A percentile compares a stretch with the other conserved stretches of the same genome.
phyloP scores from a whole-genome alignment of 2,113 vertebrate genomes.

The Colinus virginianus region DNA sequence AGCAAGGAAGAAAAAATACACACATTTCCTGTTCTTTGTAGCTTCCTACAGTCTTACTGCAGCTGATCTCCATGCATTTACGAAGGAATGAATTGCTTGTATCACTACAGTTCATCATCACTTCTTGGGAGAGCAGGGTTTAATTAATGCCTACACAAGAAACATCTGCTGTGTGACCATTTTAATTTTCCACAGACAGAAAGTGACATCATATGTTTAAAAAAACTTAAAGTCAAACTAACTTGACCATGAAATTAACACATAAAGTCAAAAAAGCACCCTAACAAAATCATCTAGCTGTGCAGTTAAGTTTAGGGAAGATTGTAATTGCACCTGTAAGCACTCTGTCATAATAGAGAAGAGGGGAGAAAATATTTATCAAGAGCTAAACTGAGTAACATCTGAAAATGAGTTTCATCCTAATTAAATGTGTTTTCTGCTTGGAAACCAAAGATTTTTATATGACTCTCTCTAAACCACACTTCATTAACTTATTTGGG shows the following conservation, averaged over 20 bases:
- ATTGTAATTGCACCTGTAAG: background rate
- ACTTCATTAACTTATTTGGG: background rate
- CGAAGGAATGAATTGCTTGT: background rate
- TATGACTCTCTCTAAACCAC: background rate
- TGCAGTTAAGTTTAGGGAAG: background rate
- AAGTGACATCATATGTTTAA: background rate
- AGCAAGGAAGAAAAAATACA: background rate
- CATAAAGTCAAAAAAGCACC: background rate
- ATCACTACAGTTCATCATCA: background rate
- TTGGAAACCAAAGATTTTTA: background rate
- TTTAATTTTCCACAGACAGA: background rate
- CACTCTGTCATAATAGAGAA: background rate
- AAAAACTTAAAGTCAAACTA: background rate
- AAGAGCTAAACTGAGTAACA: background rate
- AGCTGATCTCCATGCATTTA: background rate
- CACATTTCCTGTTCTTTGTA: background rate
- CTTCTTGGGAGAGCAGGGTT: background rate
- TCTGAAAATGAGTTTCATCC: background rate
- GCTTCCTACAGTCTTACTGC: background rate
- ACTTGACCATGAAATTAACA: background rate
- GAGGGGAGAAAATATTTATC: background rate
- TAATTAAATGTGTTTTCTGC: background rate
- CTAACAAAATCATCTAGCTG: background rate
- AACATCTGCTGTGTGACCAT: accelerated
- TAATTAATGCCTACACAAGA: background rate